Evolutionary conservation across 2,113 vertebrate species (phyloP), one percentile per base, ranked within the genome.

Genomic region (Paratilapia polleni): DNA sequence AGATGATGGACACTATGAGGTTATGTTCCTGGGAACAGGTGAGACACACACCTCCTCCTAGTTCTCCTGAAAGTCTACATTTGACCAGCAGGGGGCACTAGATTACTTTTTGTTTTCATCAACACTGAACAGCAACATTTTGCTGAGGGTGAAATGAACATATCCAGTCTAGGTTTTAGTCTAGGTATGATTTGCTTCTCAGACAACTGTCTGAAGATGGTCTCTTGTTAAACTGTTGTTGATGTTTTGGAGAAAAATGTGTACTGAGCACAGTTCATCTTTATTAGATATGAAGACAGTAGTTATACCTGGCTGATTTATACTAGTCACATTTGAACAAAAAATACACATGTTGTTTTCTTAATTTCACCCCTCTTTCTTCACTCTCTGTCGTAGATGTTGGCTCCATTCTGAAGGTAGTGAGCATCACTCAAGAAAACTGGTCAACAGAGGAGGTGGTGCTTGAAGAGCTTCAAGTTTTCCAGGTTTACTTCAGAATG

Each of bases 1-100:
- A 20, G 98, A 99, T 88, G 98, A 99, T 0, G 98, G 98, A 6
- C 98, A 97, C 1, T 99, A 99, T 12, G 97, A 98, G 10, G 98
- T 99, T 57, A 97, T 99, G 96, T 99, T 99, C 88, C 94, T 99
- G 8, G 98, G 98, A 73, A 99, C 98, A 96, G 98, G 98, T 99
- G 91, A 82, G 89, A 34, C 11, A 1, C 36, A 19, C 26, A 19
- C 8, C 9, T 59, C 20, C 36, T 47, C 28, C 8, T 2, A 15
- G 24, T 41, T 20, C 20, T 57, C 7, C n/a, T 84, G 31, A 56
- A 57, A 26, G 52, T 59, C 24, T 14, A 19, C 4, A 56, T 54
- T 7, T 78, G 7, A 64, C 89, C 95, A 95, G 62, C 81, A 93
- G 94, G 89, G 87, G 87, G 88, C 85, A 85, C 19, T 93, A 86